phyloP scores from a whole-genome alignment of 2,888 invertebrate genomes.

The Drosophila fungiperda region DNA sequence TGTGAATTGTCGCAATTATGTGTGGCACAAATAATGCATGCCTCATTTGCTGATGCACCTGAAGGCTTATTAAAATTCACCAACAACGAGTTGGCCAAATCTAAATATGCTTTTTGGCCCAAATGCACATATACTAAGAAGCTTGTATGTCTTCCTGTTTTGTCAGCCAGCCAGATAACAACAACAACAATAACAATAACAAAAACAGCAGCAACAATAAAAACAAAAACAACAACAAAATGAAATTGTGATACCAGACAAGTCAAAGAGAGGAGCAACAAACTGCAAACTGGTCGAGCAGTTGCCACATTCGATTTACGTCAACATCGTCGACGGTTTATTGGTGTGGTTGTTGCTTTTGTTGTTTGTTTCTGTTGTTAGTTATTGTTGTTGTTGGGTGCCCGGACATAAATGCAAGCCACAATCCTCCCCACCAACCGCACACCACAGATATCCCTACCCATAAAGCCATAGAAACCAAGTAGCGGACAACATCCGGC shows the following conservation, averaged over 20 bases:
- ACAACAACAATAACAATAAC: constrained; percentile 9
- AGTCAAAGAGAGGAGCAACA: constrained; percentile 63
- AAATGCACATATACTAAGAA: background rate
- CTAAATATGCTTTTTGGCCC: constrained; percentile 31
- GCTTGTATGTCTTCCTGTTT: constrained; percentile 21
- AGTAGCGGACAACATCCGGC: background rate
- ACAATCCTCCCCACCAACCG: constrained; percentile 17
- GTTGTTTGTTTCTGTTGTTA: constrained; percentile 35
- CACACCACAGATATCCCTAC: constrained; percentile 8
- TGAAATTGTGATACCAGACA: constrained; percentile 56
- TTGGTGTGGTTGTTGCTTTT: constrained; percentile 11
- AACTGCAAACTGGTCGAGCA: constrained; percentile 62
- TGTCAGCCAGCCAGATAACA: constrained; percentile 29
- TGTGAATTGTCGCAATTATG: constrained; percentile 53
- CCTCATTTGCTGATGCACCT: constrained; percentile 79
- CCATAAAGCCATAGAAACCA: background rate
- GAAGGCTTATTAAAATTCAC: constrained; percentile 73
- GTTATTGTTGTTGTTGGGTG: constrained; percentile 39
- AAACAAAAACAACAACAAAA: constrained; percentile 29
- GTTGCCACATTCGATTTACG: constrained; percentile 77
- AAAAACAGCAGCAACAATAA: constrained; percentile 16
- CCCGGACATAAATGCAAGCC: constrained; percentile 58
- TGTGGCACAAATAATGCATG: constrained; percentile 72
- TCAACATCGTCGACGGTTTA: constrained; percentile 55
- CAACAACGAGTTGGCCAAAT: constrained; percentile 31